Evolutionary conservation across 2,113 vertebrate species (phyloP), one percentile per base, ranked within the genome.

Genomic region (Pseudorasbora parva): DNA sequence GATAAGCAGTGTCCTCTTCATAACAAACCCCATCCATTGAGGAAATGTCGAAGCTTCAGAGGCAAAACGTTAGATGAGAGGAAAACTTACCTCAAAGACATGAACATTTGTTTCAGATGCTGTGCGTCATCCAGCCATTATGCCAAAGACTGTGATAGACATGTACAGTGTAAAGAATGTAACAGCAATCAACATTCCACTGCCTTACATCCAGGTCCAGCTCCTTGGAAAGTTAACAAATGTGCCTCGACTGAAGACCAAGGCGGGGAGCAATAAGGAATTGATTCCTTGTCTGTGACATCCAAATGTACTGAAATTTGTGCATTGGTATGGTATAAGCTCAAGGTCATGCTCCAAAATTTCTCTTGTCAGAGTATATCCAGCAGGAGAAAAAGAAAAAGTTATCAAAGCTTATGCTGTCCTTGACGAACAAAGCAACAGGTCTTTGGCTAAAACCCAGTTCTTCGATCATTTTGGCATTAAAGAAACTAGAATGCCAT

Each of bases 281-380:
- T 30, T 8, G n/a, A 7, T 6, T 14, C 23, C 19, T 3, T 37
- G 8, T 14, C 45, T 2, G 80, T 86, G 5, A 77, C 12, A 43
- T 76, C 80, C 8, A 68, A 68, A 68, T 74, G 85, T 33, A 66
- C 75, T 11, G 81, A 80, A 9, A 51, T 86, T 25, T 84, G 85
- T 68, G 77, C 8, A 37, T 6, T 1, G n/a, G n/a, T n/a, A n/a
- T 37, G 33, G 33, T 37, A 37, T 37, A 33, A 33, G 33, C 15
- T n/a, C 19, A 85, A 84, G 8, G 11, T 14, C 69, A 62, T 78
- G 4, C 30, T 27, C 27, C 27, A 33, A 66, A 66, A 66, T 66
- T 8, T 17, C 12, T 66, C 14, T 66, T 27, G 27, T 66, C 5
- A 15, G 17, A 66, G 62, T 66, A 30, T 66, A 66, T 17, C 62